Conservation (phyloP, 2,888 invertebrate genomes). For the Protodeltote pygarga region DNA sequence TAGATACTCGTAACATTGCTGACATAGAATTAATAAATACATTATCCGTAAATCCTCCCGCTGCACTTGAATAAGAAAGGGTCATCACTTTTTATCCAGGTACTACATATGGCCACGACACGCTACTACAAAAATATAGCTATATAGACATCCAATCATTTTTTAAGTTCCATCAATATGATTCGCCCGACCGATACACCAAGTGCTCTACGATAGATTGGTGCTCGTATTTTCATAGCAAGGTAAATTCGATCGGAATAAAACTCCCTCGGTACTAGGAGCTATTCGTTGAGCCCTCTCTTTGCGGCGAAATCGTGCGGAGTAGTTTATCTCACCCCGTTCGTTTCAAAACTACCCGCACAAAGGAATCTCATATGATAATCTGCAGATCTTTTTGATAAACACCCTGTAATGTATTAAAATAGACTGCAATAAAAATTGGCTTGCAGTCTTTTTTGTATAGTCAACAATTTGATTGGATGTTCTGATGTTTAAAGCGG, state of each 20-base stretch:
- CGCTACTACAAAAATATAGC: neutral
- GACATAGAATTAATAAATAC: neutral
- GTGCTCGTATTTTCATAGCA: conserved; percentile 65
- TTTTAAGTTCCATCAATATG: conserved; percentile 44
- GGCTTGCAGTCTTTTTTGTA: conserved; percentile 1
- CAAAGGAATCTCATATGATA: conserved; percentile 78
- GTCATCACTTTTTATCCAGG: neutral
- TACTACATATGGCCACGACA: neutral
- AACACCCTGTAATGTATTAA: conserved; percentile 47
- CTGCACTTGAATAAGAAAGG: neutral
- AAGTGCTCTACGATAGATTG: conserved; percentile 51
- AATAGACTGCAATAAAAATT: conserved; percentile 15
- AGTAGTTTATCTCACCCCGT: conserved; percentile 80
- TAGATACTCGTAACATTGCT: neutral
- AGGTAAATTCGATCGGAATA: conserved; percentile 81
- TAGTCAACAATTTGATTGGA: neutral
- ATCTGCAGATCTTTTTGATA: conserved; percentile 70
- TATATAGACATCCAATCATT: conserved; percentile 38
- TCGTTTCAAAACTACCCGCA: conserved; percentile 62
- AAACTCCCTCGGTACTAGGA: conserved; percentile 68
- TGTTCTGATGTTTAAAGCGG: neutral
- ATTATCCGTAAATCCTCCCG: conserved; percentile 12
- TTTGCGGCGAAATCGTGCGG: conserved; percentile 80
- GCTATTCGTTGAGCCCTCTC: conserved; percentile 80
- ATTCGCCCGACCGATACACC: conserved; percentile 42